Conservation (phyloP, 2,888 invertebrate genomes). For the Tenthredo scrophulariae region DNA sequence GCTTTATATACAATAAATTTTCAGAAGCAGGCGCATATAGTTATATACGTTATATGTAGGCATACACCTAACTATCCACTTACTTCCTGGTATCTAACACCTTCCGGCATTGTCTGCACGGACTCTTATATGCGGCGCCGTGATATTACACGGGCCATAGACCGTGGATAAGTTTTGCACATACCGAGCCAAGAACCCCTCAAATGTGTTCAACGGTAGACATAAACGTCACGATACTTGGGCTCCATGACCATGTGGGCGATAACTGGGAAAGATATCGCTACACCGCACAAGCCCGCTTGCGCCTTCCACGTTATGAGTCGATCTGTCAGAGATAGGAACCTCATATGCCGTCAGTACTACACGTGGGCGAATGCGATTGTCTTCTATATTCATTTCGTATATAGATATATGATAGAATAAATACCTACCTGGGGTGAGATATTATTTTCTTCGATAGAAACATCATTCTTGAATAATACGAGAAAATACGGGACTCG, state of each 20-base stretch:
- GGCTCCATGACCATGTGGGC: constrained; percentile 32
- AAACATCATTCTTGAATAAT: background rate
- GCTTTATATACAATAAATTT: background rate
- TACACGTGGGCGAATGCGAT: constrained; percentile 37
- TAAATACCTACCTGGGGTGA: background rate
- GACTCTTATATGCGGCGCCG: background rate
- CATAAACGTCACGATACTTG: constrained; percentile 45
- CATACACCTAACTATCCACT: background rate
- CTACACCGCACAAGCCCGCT: background rate
- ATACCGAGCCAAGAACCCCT: background rate
- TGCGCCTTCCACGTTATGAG: constrained; percentile 38
- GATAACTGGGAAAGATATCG: constrained; percentile 50
- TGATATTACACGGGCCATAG: background rate
- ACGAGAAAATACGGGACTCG: background rate
- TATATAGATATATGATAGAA: background rate
- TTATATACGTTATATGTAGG: background rate
- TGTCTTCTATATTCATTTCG: constrained; percentile 22
- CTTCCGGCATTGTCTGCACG: constrained; percentile 31
- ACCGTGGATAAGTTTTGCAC: constrained; percentile 10
- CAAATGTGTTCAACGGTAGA: constrained; percentile 44
- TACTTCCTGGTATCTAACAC: constrained; percentile 33
- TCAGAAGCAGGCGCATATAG: background rate
- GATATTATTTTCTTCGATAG: background rate
- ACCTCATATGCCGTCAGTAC: background rate
- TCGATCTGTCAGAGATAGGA: constrained; percentile 50